phyloP scores from a whole-genome alignment of 2,888 invertebrate species.

The Rhagonycha lutea region DNA sequence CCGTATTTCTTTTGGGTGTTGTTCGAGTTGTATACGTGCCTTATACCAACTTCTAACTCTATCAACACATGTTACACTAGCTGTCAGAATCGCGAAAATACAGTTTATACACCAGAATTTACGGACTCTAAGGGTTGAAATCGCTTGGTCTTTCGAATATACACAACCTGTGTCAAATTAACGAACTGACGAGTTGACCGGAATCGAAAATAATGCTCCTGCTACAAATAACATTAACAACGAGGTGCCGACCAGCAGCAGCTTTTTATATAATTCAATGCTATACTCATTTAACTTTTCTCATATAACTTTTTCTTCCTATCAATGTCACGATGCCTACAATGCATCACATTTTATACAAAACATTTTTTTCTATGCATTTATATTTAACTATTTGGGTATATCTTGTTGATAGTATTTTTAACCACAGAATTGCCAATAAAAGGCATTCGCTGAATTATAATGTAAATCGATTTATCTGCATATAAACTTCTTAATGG shows the following conservation, averaged over 20 bases:
- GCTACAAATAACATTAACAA: conserved; percentile 1
- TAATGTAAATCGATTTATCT: not conserved
- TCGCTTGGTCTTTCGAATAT: conserved; percentile 2
- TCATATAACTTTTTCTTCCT: not conserved
- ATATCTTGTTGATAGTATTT: not conserved
- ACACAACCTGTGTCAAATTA: conserved; percentile 20
- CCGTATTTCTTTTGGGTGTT: conserved; percentile 31
- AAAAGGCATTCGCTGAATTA: not conserved
- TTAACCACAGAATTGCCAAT: not conserved
- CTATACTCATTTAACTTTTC: not conserved
- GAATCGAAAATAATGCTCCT: conserved; percentile 13
- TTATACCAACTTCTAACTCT: conserved; percentile 30
- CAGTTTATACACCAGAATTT: conserved; percentile 27
- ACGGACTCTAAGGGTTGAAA: conserved; percentile 17
- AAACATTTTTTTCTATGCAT: not conserved
- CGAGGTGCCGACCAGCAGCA: not conserved
- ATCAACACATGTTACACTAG: conserved; percentile 32
- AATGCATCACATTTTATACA: not conserved
- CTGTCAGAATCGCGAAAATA: conserved; percentile 30
- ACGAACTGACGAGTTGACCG: conserved; percentile 22
- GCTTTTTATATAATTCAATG: not conserved
- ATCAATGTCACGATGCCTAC: not conserved
- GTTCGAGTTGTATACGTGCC: conserved; percentile 28
- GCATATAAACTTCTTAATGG: not conserved
- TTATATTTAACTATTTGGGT: not conserved